Percentiles rank a stretch among this genome's conserved stretches.
These are phyloP conservation scores for Nematolebias whitei DNA, from an alignment of 2,113 vertebrate genomes.

Conservation along the genomic window DNA sequence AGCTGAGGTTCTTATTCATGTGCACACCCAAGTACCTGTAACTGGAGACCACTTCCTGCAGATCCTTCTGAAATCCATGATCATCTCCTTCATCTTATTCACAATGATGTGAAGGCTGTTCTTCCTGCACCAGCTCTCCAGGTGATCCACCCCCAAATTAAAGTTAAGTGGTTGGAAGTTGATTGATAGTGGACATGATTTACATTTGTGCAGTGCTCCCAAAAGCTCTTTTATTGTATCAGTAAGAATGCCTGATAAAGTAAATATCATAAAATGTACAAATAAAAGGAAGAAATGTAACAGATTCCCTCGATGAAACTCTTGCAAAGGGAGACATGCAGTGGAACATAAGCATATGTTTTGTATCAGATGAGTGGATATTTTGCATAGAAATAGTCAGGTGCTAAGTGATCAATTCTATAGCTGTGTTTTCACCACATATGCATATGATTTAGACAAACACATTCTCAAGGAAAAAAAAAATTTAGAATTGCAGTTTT, in stretches of 20 bases:
- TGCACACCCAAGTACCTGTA: too few species aligned
- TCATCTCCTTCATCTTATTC: too few species aligned
- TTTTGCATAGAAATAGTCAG: constrained; percentile 14
- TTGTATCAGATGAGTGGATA: constrained; percentile 1
- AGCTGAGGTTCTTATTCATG: too few species aligned
- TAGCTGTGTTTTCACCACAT: background rate
- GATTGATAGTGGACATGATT: constrained; percentile 5
- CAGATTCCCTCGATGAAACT: background rate
- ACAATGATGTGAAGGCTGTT: too few species aligned
- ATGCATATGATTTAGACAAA: background rate
- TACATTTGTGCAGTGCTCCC: constrained; percentile 5
- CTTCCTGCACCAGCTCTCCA: too few species aligned
- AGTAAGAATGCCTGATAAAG: constrained; percentile 2
- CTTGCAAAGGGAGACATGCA: background rate
- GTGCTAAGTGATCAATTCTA: background rate
- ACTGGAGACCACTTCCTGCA: too few species aligned
- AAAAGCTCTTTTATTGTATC: constrained; percentile 14
- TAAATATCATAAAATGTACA: constrained; percentile 15
- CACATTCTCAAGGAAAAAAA: background rate
- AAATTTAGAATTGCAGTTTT: background rate
- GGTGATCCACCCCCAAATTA: too few species aligned
- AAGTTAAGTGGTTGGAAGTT: constrained; percentile 8
- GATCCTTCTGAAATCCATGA: too few species aligned
- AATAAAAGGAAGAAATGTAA: background rate
- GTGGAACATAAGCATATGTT: constrained; percentile 14